These are phyloP conservation scores for Drosophila navojoa DNA, from an alignment of 1,140 invertebrate genomes.

Conservation along the genomic window DNA sequence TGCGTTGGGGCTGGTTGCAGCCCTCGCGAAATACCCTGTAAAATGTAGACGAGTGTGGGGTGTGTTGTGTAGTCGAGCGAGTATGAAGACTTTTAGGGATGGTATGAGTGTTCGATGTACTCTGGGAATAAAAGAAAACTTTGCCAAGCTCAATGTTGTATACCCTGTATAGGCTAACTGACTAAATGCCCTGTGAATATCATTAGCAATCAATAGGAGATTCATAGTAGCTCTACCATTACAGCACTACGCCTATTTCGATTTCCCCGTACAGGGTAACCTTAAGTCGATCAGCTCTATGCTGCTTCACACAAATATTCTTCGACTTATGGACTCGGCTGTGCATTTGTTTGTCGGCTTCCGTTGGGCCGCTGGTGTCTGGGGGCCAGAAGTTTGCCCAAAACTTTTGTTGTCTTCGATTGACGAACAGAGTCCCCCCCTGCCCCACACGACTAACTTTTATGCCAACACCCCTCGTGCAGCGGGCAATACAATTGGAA, in stretches of 20 bases:
- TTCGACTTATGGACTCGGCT: constrained; percentile 25
- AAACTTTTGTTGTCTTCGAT: constrained; percentile 62
- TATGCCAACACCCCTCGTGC: neutral
- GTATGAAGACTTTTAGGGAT: too few species aligned
- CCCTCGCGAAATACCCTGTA: constrained; percentile 24
- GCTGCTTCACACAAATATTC: neutral
- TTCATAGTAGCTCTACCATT: neutral
- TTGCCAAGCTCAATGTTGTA: too few species aligned
- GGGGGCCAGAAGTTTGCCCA: constrained; percentile 54
- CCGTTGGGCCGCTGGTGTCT: constrained; percentile 21
- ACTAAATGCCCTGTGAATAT: too few species aligned
- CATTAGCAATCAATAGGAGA: too few species aligned
- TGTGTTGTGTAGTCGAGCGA: too few species aligned
- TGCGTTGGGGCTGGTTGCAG: constrained; percentile 8
- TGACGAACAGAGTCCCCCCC: constrained; percentile 36
- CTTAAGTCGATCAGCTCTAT: neutral
- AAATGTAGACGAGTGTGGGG: neutral
- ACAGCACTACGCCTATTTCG: too few species aligned
- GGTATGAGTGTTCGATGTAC: too few species aligned
- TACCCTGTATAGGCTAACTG: neutral
- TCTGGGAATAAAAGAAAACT: neutral
- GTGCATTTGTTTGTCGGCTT: constrained; percentile 31
- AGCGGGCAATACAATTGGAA: constrained; percentile 66
- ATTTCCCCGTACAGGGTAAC: neutral
- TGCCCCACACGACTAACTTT: neutral